Conservation (phyloP, 2,888 invertebrate species). For the Homarus gammarus region DNA sequence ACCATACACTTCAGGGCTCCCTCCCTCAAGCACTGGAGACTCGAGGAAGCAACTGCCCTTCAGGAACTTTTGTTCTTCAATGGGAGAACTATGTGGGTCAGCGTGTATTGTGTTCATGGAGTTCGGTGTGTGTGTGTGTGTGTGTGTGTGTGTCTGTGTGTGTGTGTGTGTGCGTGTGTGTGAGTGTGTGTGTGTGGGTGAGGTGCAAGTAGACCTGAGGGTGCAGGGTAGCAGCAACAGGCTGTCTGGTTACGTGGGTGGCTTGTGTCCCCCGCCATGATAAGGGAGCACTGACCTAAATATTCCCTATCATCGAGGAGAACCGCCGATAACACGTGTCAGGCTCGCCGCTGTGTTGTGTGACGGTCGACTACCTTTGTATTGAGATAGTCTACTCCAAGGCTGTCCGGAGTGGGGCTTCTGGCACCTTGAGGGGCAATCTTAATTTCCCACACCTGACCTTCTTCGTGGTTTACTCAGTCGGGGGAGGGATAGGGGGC, state of each 20-base stretch:
- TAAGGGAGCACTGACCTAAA: conserved; percentile 53
- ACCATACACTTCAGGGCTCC: no score
- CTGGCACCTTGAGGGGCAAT: no score
- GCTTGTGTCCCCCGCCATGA: conserved; percentile 21
- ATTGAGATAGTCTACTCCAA: no score
- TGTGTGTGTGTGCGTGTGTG: conserved; percentile 8
- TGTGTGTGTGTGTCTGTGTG: conserved; percentile 4
- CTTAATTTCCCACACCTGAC: no score
- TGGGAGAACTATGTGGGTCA: no score
- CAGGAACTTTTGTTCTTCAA: no score
- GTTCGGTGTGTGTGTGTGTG: neutral
- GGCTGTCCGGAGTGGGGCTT: no score
- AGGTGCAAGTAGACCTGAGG: neutral
- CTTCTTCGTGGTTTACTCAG: no score
- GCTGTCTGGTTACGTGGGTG: neutral
- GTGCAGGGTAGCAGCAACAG: neutral
- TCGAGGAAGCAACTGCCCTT: no score
- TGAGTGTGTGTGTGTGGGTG: neutral
- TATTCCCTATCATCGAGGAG: conserved; percentile 45
- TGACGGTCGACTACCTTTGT: no score
- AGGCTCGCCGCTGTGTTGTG: neutral
- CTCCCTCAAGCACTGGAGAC: no score
- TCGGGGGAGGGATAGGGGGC: no score
- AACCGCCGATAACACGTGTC: neutral
- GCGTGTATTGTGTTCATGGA: neutral